A percentile compares a stretch with the other conserved stretches of the same genome.
phyloP scores from a whole-genome alignment of 1,140 invertebrate species.

The Macrocentrus cingulum region DNA sequence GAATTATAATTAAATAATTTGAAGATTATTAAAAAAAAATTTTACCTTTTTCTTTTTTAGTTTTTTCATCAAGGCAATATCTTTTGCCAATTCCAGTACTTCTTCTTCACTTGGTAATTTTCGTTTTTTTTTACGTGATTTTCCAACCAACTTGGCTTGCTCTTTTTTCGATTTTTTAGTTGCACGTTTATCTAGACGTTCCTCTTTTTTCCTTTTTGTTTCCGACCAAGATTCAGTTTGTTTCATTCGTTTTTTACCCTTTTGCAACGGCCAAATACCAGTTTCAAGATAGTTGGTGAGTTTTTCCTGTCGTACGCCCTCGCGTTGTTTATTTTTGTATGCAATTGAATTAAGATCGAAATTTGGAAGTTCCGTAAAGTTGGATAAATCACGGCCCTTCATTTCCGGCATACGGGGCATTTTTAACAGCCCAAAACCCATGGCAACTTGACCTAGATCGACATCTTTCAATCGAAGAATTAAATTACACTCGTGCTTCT shows the following conservation, averaged over 20 bases:
- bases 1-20: slow-evolving; percentile 22
- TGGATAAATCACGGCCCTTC: slow-evolving; percentile 67
- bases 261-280: slow-evolving; percentile 76
- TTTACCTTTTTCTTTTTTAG: slow-evolving; percentile 82
- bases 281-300: slow-evolving; percentile 72
- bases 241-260: slow-evolving; percentile 61
- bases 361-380: slow-evolving; percentile 68
- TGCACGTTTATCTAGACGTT: slow-evolving; percentile 64
- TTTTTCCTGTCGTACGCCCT: slow-evolving; percentile 73
- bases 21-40: too few species aligned
- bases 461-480: slow-evolving; percentile 89
- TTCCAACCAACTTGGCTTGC: slow-evolving; percentile 52
- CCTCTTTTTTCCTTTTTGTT: slow-evolving; percentile 74
- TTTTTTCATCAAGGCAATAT: slow-evolving; percentile 84
- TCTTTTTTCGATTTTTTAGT: slow-evolving; percentile 62
- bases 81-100: slow-evolving; percentile 79
- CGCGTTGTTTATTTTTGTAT: slow-evolving; percentile 81
- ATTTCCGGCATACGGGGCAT: slow-evolving; percentile 95
- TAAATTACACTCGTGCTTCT: slow-evolving; percentile 93
- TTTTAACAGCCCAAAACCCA: slow-evolving; percentile 84
- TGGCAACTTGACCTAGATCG: slow-evolving; percentile 82
- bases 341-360: slow-evolving; percentile 78
- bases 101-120: slow-evolving; percentile 70
- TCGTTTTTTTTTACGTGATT: slow-evolving; percentile 60
- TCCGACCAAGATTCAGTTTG: slow-evolving; percentile 79